Base-by-base conservation (phyloP, 2,888 invertebrate species). In the Amphipyra tragopoginis region DNA sequence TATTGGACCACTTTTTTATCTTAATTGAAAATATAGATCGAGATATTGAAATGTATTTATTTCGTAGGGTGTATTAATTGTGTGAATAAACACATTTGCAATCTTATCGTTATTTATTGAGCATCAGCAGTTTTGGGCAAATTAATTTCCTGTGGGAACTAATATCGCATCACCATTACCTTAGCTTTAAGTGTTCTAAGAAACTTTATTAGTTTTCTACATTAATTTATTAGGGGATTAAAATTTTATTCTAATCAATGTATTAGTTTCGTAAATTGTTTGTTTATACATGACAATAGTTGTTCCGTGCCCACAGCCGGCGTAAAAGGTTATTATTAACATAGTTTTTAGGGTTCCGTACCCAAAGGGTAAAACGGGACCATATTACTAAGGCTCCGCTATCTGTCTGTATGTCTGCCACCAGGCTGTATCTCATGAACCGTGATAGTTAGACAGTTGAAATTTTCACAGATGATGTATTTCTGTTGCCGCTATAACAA, bases 81-180 rank as follows among this genome's bases (percentile, higher is more conserved):
- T 87, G 89, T 86, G 90, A 91, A 88, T 84, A 66, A 75, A 81
- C 81, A 83, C 85, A 86, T 86, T 90, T 85, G 86, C 86, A 86
- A 87, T 84, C 83, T 89, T 90, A 90, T 91, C 90, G 77, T 75
- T 82, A 66, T 84, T 80, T 87, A 90, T 86, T 83, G 85, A 76
- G 65, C 79, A 77, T 74, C 71, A 56, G 70, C 63, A 81, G 82
- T 86, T 83, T 81, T 62, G 75, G 76, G 68, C 78, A 80, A 85
- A 86, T 86, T 85, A 82, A 82, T 87, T 86, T 89, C 86, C 86
- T 88, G 86, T 89, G 92, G 83, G 90, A 91, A 91, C 57, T 59
- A 55, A 66, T 70, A 50, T 60, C 14, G 21, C 42, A 53, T 56
- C 44, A 29, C 3, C 21, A 29, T 39, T 10, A 21, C 34, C 44